Percentiles rank a stretch among this genome's conserved stretches.
Conservation (phyloP, 2,888 invertebrate genomes). For the Aspidapion aeneum region DNA sequence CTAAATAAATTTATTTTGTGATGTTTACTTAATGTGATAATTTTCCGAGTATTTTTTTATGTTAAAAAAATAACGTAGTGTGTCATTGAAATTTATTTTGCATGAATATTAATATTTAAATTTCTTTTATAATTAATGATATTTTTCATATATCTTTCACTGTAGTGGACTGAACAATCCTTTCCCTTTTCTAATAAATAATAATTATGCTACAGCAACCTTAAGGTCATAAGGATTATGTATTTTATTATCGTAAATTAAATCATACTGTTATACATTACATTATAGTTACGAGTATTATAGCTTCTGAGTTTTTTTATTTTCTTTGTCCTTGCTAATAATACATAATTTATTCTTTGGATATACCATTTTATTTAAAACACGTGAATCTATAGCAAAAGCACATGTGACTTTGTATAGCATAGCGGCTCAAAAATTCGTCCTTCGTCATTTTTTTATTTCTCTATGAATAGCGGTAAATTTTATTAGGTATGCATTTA, state of each 20-base stretch:
- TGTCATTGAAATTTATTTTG: not conserved
- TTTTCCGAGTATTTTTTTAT: not conserved
- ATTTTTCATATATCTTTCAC: not conserved
- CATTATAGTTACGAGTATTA: not conserved
- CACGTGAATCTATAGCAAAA: too few relatives aligned
- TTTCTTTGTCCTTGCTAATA: too few relatives aligned
- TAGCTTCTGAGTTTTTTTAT: too few relatives aligned
- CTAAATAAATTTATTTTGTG: not conserved
- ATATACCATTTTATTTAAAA: too few relatives aligned
- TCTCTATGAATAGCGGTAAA: too few relatives aligned
- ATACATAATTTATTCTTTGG: too few relatives aligned
- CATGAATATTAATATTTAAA: not conserved
- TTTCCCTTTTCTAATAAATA: not conserved
- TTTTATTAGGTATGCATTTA: too few relatives aligned
- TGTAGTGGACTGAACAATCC: not conserved
- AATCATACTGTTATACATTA: not conserved
- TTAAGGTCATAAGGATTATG: not conserved
- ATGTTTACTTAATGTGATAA: not conserved
- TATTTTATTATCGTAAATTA: not conserved
- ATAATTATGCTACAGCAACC: not conserved
- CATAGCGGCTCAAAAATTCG: too few relatives aligned
- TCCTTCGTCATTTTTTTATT: too few relatives aligned
- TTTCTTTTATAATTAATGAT: not conserved
- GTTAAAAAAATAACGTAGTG: not conserved
- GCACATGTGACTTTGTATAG: too few relatives aligned